Conservation (phyloP, 2,888 invertebrate genomes). For the Steinernema hermaphroditum region DNA sequence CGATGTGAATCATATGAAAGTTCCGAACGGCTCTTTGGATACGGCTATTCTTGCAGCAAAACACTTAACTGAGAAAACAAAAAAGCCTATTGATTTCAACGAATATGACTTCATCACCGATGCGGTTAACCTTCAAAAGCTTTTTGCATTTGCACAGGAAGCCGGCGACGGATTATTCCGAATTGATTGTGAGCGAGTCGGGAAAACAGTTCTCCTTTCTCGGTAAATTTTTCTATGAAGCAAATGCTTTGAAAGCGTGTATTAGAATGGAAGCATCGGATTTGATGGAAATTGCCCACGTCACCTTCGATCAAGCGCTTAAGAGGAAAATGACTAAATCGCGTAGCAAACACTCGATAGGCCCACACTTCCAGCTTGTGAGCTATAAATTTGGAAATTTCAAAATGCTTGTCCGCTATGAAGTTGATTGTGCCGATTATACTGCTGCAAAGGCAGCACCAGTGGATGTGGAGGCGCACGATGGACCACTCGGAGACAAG, state of each 20-base stretch:
- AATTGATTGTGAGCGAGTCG: conserved; percentile 66
- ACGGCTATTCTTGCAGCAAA: conserved; percentile 62
- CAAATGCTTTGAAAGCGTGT: not conserved
- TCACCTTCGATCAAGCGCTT: conserved; percentile 59
- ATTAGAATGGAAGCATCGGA: conserved; percentile 64
- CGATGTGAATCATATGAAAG: conserved; percentile 64
- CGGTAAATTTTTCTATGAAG: conserved; percentile 40
- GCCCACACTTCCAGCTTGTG: conserved; percentile 65
- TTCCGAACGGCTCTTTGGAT: conserved; percentile 60
- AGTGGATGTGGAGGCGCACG: conserved; percentile 44
- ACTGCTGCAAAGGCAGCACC: conserved; percentile 53
- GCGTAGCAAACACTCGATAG: conserved; percentile 58
- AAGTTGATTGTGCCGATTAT: conserved; percentile 65
- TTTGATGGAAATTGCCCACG: conserved; percentile 62
- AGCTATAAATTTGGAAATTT: conserved; percentile 63
- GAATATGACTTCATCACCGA: conserved; percentile 66
- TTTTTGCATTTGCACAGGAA: conserved; percentile 66
- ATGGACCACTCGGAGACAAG: conserved; percentile 53
- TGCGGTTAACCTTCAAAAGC: conserved; percentile 66
- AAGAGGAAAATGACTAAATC: conserved; percentile 61
- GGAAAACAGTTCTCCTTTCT: conserved; percentile 63
- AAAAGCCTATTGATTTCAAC: conserved; percentile 64
- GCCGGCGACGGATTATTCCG: conserved; percentile 66
- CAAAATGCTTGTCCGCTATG: conserved; percentile 63
- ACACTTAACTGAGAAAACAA: conserved; percentile 52